Evolutionary conservation across 1,140 invertebrate species (phyloP), one percentile per base, ranked within the genome.

Genomic region (Sycophaga agraensis): DNA sequence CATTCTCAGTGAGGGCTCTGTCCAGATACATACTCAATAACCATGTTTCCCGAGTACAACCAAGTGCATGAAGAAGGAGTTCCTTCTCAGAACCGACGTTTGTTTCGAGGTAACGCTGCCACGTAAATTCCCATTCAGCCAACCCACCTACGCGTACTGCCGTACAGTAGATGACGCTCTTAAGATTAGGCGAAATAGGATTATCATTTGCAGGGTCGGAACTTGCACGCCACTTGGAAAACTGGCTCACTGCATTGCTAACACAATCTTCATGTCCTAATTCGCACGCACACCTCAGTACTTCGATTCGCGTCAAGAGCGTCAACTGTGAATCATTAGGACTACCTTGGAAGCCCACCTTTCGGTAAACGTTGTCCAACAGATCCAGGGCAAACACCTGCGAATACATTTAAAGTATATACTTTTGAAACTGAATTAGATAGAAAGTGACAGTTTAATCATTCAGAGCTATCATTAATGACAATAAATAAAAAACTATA

Each of bases 91-190:
- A 86, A 0, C 87, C 89, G 0, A 92, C 87, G 61, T 88, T 88
- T 0, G 89, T 85, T 4, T 84, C 84, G 12, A 84, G 67, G 69
- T 92, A 96, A 16, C 88, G 81, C 37, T 89, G 80, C 85, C 91
- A 92, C 0, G 89, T 86, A 73, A 94, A 94, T 26, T 93, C 83
- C 93, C 93, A 97, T 70, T 94, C 92, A 4, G 84, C 78, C 56
- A 89, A 86, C 0, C 88, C 87, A 2, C 94, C 94, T 12, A 88
- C 84, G 55, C 87, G 82, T 5, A 97, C 88, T 0, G 91, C 93
- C 1, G 88, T 88, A 68, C 93, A 96, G 73, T 94, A 95, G 5
- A 95, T 89, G 0, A 90, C 85, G 16, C 83, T 83, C 42, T 92
- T 88, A 14, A 94, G 74, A 73, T 94, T 92, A 4, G 90, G 87